phyloP scores from a whole-genome alignment of 2,888 invertebrate species.

The Heliothis peltigera region DNA sequence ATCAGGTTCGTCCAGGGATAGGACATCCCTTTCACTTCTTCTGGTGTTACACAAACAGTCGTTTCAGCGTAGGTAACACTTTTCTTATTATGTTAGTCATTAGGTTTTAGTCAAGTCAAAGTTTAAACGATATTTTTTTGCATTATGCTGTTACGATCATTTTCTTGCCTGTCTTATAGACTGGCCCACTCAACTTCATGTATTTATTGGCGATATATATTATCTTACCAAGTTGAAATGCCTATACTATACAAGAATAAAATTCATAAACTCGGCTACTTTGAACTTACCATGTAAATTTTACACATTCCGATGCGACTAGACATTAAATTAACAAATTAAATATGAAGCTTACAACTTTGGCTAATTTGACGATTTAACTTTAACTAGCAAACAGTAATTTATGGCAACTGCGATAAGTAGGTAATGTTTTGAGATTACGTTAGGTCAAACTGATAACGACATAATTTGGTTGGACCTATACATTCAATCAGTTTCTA shows the following conservation, averaged over 20 bases:
- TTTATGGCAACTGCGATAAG: constrained; percentile 23
- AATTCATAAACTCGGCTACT: constrained; percentile 5
- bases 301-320: constrained; percentile 9
- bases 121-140: too few species aligned
- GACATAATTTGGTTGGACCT: too few species aligned
- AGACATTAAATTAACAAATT: constrained; percentile 30
- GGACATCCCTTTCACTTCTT: not conserved
- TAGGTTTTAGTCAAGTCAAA: too few species aligned
- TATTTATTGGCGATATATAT: not conserved
- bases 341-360: constrained; percentile 29
- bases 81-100: too few species aligned
- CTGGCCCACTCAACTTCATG: not conserved
- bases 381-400: constrained; percentile 30
- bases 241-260: not conserved
- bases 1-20: not conserved
- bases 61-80: not conserved
- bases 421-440: constrained; percentile 32
- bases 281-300: constrained; percentile 7
- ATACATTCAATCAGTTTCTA: not conserved
- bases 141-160: not conserved
- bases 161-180: not conserved
- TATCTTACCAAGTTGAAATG: constrained; percentile 4
- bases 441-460: constrained; percentile 4
- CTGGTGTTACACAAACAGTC: not conserved
- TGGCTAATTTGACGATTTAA: constrained; percentile 41